Conservation (phyloP, 2,797 vertebrate genomes). For the Cheirogaleus major region DNA sequence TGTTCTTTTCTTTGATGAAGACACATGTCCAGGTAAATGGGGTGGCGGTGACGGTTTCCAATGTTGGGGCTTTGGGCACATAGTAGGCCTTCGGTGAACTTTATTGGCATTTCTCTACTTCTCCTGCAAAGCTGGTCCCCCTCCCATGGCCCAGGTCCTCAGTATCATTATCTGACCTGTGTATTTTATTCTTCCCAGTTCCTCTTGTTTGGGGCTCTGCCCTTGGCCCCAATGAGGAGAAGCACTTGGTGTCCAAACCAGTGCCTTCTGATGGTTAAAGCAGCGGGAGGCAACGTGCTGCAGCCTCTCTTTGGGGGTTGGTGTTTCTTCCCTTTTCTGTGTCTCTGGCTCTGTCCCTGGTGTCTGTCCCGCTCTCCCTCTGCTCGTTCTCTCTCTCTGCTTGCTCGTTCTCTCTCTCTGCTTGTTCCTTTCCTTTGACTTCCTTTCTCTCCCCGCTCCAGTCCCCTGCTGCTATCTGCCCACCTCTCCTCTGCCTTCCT, state of each 20-base stretch:
- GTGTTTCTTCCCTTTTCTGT: neutral
- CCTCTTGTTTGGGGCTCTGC: neutral
- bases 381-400: neutral
- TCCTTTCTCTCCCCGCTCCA: neutral
- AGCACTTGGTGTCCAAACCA: neutral
- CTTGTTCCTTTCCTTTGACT: too few relatives aligned
- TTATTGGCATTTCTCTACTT: neutral
- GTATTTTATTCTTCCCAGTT: neutral
- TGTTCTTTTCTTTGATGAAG: slow-evolving; percentile 3
- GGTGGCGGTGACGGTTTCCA: neutral
- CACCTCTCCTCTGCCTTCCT: neutral
- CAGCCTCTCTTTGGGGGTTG: neutral
- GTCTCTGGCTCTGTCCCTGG: neutral
- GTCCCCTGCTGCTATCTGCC: slow-evolving; percentile 11
- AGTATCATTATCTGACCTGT: neutral
- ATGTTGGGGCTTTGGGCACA: neutral
- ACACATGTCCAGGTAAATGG: neutral
- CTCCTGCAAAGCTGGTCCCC: neutral
- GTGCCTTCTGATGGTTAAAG: neutral
- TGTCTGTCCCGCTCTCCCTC: neutral
- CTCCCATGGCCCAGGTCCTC: neutral
- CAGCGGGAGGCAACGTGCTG: neutral
- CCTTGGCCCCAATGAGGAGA: neutral
- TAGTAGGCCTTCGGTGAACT: neutral
- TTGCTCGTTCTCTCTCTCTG: neutral